Percentiles rank a stretch among this genome's conserved stretches.
These are phyloP conservation scores for Hystrix cristata DNA, from an alignment of 2,113 vertebrate genomes.

Conservation along the genomic window DNA sequence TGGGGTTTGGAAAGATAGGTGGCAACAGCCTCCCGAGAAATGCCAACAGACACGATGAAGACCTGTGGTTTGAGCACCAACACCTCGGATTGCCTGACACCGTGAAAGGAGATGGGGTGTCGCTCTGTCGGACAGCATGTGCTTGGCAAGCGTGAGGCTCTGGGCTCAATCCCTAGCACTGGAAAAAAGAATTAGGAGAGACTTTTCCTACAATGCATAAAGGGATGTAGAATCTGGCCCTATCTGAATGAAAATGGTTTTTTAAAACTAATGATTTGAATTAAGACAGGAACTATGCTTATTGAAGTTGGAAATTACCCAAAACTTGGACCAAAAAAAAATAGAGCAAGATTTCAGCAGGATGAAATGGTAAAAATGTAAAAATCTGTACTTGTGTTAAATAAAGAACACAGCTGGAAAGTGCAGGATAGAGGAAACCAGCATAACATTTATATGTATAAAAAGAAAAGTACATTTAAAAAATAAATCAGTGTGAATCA, in stretches of 20 bases:
- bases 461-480: constrained; percentile 40
- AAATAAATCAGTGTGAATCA: constrained; percentile 71
- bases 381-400: background rate
- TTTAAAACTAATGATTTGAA: constrained; percentile 9
- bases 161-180: background rate
- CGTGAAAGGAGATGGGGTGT: background rate
- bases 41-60: background rate
- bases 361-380: constrained; percentile 39
- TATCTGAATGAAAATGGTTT: background rate
- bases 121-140: background rate
- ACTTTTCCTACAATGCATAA: background rate
- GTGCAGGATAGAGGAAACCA: constrained; percentile 33
- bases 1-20: background rate
- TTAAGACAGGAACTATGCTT: constrained; percentile 25
- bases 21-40: background rate
- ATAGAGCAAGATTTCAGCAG: constrained; percentile 25
- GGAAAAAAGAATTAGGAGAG: background rate
- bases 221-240: background rate
- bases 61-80: background rate
- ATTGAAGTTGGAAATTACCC: constrained; percentile 18
- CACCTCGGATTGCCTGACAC: background rate
- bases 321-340: background rate
- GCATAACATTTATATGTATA: background rate
- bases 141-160: background rate
- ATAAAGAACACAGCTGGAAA: constrained; percentile 29